These are phyloP conservation scores for Dicaeum eximium DNA, from an alignment of 2,113 vertebrate genomes.

Conservation along the genomic window DNA sequence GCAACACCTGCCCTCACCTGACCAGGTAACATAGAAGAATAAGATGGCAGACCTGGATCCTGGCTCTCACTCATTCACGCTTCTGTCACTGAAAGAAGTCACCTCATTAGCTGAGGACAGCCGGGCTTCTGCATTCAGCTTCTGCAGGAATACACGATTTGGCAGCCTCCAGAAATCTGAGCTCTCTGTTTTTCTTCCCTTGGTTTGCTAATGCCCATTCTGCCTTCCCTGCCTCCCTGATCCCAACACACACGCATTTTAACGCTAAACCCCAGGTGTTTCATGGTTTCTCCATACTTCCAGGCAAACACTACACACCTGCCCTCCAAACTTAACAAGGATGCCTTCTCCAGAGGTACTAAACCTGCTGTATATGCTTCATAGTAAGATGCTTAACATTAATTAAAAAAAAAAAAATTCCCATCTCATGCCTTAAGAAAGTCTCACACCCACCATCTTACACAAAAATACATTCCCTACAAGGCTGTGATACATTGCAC, in stretches of 20 bases:
- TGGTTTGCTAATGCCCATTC: slow-evolving; percentile 28
- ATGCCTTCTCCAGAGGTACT: background rate
- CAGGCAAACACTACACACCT: background rate
- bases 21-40: background rate
- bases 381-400: background rate
- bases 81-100: background rate
- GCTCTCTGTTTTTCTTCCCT: slow-evolving; percentile 33
- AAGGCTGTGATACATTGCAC: background rate
- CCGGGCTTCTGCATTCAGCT: background rate
- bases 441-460: background rate
- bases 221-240: background rate
- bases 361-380: background rate
- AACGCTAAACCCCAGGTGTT: background rate
- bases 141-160: slow-evolving; percentile 13
- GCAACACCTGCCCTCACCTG: background rate
- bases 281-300: slow-evolving; percentile 10
- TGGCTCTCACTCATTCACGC: fast-evolving
- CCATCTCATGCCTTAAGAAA: background rate
- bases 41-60: background rate
- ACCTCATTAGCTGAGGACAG: background rate
- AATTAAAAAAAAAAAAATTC: background rate
- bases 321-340: background rate
- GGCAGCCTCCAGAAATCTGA: slow-evolving; percentile 44
- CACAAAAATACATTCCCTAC: background rate
- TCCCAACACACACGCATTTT: background rate